Evolutionary conservation across 2,113 vertebrate species (phyloP).

Genomic region (Indicator indicator): DNA sequence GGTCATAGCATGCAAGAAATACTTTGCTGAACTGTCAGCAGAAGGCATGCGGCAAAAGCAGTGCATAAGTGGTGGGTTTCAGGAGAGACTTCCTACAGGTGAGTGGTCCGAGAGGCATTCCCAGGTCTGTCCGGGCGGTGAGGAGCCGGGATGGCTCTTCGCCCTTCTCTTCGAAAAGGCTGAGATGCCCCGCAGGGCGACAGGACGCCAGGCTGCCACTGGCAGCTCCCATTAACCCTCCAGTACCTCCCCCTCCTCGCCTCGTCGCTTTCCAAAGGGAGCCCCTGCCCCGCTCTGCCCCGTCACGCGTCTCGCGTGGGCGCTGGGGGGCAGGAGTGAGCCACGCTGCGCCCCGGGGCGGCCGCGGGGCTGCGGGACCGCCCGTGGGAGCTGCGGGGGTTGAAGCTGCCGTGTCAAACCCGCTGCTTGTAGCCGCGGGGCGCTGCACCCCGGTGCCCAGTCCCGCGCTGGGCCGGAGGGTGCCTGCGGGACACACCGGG

Average conservation of each 20-base stretch:
- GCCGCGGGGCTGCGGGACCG: neutral
- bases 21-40: neutral
- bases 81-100: neutral
- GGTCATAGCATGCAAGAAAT: neutral
- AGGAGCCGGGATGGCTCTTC: too few species aligned
- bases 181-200: fast-evolving
- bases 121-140: neutral
- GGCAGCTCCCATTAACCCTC: neutral
- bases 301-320: neutral
- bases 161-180: neutral
- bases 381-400: neutral
- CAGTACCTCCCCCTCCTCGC: neutral
- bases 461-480: neutral
- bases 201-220: neutral
- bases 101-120: neutral
- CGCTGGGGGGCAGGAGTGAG: neutral
- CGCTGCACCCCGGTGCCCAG: neutral
- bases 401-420: neutral
- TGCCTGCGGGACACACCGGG: too few species aligned
- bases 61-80: neutral
- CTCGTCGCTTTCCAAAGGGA: neutral
- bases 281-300: neutral
- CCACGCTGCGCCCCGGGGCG: neutral
- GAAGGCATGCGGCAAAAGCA: neutral
- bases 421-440: neutral